A percentile compares a stretch with the other conserved stretches of the same genome.
phyloP scores from a whole-genome alignment of 2,888 invertebrate genomes.

The Ennomos quercinarius region DNA sequence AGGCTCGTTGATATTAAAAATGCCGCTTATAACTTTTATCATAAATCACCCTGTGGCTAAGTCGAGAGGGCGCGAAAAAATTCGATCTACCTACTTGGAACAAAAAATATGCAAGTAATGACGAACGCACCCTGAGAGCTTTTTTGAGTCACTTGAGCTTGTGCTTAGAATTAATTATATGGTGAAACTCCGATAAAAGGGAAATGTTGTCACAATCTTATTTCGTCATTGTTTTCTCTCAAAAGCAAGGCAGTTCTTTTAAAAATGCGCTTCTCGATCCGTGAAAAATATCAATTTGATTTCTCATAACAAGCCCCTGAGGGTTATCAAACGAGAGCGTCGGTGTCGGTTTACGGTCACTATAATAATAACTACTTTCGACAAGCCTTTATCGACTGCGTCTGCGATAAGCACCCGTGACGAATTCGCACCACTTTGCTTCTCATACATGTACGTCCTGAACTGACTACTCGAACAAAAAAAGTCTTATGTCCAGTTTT shows the following conservation, averaged over 20 bases:
- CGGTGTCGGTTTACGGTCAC: constrained; percentile 70
- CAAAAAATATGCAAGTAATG: constrained; percentile 85
- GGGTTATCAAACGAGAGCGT: constrained; percentile 65
- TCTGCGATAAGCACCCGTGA: constrained; percentile 83
- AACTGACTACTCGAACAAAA: constrained; percentile 28
- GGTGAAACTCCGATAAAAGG: constrained; percentile 43
- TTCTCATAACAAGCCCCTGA: constrained; percentile 20
- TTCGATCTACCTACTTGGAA: constrained; percentile 64
- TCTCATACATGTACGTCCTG: constrained; percentile 37
- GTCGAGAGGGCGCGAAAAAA: constrained; percentile 76
- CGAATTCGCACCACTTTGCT: constrained; percentile 78
- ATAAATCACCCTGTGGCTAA: constrained; percentile 82
- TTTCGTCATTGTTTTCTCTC: constrained; percentile 36
- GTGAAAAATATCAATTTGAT: constrained; percentile 19
- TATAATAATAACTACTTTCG: constrained; percentile 75
- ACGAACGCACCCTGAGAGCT: constrained; percentile 79
- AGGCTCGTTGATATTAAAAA: constrained; percentile 83
- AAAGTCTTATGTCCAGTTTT: constrained; percentile 2
- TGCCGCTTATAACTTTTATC: constrained; percentile 79
- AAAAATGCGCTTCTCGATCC: constrained; percentile 1
- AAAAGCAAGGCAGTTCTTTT: constrained; percentile 1
- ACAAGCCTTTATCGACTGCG: constrained; percentile 79
- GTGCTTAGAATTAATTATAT: constrained; percentile 79
- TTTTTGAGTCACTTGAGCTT: constrained; percentile 72
- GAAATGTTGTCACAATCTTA: constrained; percentile 32